phyloP scores from a whole-genome alignment of 2,113 vertebrate species.

The Xiphorhynchus elegans region DNA sequence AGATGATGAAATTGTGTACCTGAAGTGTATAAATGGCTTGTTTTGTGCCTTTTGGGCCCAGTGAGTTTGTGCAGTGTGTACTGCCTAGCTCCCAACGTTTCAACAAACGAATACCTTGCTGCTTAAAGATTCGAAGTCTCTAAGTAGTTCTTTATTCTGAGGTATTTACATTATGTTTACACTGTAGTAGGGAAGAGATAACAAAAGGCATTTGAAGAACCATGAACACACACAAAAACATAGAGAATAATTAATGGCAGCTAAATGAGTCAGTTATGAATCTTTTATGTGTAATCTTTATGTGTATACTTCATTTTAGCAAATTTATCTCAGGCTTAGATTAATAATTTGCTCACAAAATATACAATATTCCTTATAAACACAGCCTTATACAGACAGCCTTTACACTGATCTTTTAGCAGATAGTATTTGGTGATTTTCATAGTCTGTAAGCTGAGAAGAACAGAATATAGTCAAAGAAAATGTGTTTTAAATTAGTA shows the following conservation, averaged over 20 bases:
- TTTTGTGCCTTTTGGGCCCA: no score
- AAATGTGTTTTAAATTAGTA: background rate
- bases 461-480: background rate
- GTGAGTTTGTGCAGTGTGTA: no score
- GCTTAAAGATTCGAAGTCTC: no score
- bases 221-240: rapidly evolving
- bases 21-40: no score
- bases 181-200: background rate
- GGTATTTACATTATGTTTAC: background rate
- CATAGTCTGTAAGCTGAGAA: background rate
- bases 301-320: background rate
- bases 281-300: background rate
- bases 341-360: background rate
- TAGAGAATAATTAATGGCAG: background rate
- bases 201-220: background rate
- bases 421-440: background rate
- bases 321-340: background rate
- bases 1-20: no score
- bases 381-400: background rate
- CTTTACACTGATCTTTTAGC: background rate
- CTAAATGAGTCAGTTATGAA: background rate
- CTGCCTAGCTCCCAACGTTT: no score
- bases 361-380: background rate
- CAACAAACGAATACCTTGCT: no score
- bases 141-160: no score